Percentiles rank a stretch among this genome's conserved stretches.
Evolutionary conservation across 2,797 vertebrate species (phyloP).

Genomic region (Enteromius fasciolatus): DNA sequence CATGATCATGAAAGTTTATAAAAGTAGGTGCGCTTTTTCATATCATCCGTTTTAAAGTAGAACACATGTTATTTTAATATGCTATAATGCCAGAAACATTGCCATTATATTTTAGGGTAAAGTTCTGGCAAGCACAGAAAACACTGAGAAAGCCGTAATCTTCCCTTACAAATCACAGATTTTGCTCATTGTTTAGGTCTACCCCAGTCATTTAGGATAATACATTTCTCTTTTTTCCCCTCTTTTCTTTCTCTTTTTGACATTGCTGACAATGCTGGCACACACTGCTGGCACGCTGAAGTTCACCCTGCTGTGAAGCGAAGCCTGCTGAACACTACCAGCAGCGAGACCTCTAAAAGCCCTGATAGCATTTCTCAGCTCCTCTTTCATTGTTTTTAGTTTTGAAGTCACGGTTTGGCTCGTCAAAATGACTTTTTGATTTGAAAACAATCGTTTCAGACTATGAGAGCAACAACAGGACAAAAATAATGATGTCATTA

Average conservation of each 20-base stretch:
- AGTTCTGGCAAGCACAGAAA: background rate
- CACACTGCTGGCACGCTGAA: slow-evolving; percentile 21
- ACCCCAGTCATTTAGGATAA: background rate
- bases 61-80: background rate
- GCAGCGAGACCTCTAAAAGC: slow-evolving; percentile 7
- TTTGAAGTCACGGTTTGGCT: slow-evolving; percentile 5
- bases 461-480: background rate
- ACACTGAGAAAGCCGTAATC: too few species aligned
- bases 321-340: slow-evolving; percentile 22
- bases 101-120: background rate
- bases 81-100: background rate
- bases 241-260: background rate
- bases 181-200: background rate
- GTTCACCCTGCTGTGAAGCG: slow-evolving; percentile 53
- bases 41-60: background rate
- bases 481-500: slow-evolving; percentile 51
- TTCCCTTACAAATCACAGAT: background rate
- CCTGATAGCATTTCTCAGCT: slow-evolving; percentile 6
- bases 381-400: slow-evolving; percentile 12
- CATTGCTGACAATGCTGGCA: slow-evolving; percentile 66
- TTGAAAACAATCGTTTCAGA: slow-evolving; percentile 26
- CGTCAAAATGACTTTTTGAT: background rate
- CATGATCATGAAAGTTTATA: background rate
- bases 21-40: background rate
- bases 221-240: background rate